A percentile compares a stretch with the other conserved stretches of the same genome.
These are phyloP conservation scores for Tonatia bakeri DNA, from an alignment of 2,113 vertebrate genomes.

Conservation along the genomic window DNA sequence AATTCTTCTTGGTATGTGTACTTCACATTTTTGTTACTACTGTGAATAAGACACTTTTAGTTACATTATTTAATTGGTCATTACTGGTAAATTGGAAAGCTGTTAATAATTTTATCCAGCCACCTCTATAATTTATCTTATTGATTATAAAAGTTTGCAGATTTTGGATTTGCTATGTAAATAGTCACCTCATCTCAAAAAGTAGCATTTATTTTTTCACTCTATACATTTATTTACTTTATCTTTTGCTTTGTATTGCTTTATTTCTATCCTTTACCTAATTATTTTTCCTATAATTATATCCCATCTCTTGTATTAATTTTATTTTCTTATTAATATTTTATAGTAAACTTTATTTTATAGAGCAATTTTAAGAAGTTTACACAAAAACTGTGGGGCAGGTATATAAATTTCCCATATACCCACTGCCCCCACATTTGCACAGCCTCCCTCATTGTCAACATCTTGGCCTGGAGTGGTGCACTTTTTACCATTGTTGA, in stretches of 20 bases:
- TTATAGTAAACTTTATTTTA: neutral
- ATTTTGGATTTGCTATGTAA: neutral
- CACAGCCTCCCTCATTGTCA: neutral
- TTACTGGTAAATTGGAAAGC: neutral
- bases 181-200: neutral
- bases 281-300: neutral
- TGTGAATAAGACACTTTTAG: neutral
- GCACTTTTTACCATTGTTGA: neutral
- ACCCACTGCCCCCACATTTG: no score
- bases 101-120: neutral
- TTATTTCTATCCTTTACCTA: neutral
- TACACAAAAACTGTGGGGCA: neutral
- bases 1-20: neutral
- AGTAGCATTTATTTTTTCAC: neutral
- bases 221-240: neutral
- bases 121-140: neutral
- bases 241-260: neutral
- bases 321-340: neutral
- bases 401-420: neutral
- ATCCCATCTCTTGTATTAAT: neutral
- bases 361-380: neutral
- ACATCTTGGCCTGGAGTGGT: neutral
- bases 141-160: neutral
- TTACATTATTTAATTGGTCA: neutral
- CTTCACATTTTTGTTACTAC: neutral